Evolutionary conservation across 2,113 vertebrate species (phyloP).

Genomic region (Sitta europaea): DNA sequence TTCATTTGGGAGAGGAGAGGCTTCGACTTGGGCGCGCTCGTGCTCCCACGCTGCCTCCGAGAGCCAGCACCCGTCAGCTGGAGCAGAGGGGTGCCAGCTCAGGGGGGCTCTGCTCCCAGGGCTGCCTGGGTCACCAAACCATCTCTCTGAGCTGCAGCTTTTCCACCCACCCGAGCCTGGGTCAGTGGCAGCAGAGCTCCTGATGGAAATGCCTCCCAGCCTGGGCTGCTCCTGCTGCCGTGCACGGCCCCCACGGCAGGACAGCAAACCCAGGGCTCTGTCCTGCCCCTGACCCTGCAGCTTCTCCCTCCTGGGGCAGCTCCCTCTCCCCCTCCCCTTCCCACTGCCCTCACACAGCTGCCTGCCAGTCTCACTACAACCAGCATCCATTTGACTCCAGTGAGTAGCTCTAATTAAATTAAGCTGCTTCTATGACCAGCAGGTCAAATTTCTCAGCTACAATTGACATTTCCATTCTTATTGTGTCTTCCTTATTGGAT

Average conservation of each 20-base stretch:
- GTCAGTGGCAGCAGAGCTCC: not conserved
- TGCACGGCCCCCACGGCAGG: not conserved
- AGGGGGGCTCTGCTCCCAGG: not conserved
- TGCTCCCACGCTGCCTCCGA: not conserved
- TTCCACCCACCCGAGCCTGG: not conserved
- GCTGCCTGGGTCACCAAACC: not conserved
- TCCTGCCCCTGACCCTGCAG: not conserved
- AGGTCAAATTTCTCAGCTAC: constrained; percentile 48
- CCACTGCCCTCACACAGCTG: not conserved
- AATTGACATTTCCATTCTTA: constrained; percentile 56
- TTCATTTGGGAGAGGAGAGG: not conserved
- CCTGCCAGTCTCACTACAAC: not conserved
- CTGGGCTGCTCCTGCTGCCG: not conserved
- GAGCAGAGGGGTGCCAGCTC: not conserved
- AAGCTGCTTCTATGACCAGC: constrained; percentile 12
- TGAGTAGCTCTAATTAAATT: constrained; percentile 32
- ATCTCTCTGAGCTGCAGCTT: not conserved
- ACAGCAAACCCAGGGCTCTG: not conserved
- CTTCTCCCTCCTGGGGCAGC: not conserved
- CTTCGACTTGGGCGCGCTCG: not conserved
- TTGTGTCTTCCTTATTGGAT: constrained; percentile 38
- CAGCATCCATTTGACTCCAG: constrained; percentile 1
- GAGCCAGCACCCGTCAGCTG: not conserved
- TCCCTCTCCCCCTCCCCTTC: not conserved
- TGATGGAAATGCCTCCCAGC: accelerated